Conservation (phyloP, 2,888 invertebrate genomes). For the Lacanobia oleracea region DNA sequence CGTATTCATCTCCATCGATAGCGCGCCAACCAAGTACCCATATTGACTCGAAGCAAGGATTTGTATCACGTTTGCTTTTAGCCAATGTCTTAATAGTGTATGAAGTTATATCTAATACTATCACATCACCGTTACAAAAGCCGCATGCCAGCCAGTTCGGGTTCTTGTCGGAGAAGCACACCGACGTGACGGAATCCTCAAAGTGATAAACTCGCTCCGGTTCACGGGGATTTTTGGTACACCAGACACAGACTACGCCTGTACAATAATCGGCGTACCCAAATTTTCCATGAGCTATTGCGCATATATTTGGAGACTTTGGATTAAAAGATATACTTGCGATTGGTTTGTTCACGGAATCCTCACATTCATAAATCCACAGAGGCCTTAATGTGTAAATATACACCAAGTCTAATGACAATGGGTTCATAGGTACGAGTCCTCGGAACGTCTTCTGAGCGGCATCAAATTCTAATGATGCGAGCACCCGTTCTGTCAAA, state of each 20-base stretch:
- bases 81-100: conserved; percentile 89
- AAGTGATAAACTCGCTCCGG: conserved; percentile 93
- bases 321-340: conserved; percentile 92
- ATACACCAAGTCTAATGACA: conserved; percentile 92
- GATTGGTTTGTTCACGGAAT: conserved; percentile 90
- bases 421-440: conserved; percentile 91
- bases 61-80: conserved; percentile 89
- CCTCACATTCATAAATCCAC: conserved; percentile 92
- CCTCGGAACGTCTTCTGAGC: conserved; percentile 94
- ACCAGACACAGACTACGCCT: conserved; percentile 94
- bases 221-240: conserved; percentile 94
- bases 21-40: conserved; percentile 92
- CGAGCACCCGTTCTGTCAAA: conserved; percentile 93
- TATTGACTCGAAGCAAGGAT: conserved; percentile 92
- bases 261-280: conserved; percentile 89
- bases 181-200: conserved; percentile 91
- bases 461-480: conserved; percentile 92
- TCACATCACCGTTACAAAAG: conserved; percentile 93
- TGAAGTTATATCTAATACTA: conserved; percentile 93
- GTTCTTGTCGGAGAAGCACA: conserved; percentile 92
- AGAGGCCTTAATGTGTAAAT: conserved; percentile 92
- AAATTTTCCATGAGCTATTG: conserved; percentile 94
- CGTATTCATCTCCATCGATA: conserved; percentile 85
- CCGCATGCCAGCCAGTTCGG: conserved; percentile 95
- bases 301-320: conserved; percentile 93